Conservation (phyloP, 1,140 invertebrate species). For the Eubasilissa regina region DNA sequence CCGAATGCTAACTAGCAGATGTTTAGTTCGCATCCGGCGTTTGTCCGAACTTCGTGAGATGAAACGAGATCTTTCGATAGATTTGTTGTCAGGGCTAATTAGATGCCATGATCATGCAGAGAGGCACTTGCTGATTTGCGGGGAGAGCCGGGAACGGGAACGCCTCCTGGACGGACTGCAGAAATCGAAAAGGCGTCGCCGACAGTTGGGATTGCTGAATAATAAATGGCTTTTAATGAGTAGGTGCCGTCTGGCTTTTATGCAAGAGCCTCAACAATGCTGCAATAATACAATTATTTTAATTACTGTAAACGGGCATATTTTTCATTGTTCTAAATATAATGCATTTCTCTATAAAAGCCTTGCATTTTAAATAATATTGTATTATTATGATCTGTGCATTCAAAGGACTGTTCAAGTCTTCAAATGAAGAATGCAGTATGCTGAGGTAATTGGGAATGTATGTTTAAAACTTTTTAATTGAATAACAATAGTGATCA, state of each 20-base stretch:
- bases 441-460: too few species aligned
- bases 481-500: too few species aligned
- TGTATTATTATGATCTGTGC: too few species aligned
- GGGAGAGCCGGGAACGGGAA: not conserved
- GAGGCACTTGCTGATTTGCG: not conserved
- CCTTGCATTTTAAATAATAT: too few species aligned
- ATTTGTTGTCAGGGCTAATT: conserved; percentile 43
- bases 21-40: conserved; percentile 50
- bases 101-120: conserved; percentile 42
- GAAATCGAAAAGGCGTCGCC: not conserved
- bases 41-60: conserved; percentile 54
- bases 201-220: not conserved
- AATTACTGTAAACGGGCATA: too few species aligned
- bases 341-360: too few species aligned
- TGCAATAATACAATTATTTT: too few species aligned
- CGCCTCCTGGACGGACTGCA: not conserved
- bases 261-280: not conserved
- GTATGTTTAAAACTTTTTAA: too few species aligned
- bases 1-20: conserved; percentile 37
- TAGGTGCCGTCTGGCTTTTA: not conserved
- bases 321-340: too few species aligned
- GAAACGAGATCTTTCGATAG: conserved; percentile 51
- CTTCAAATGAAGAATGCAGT: too few species aligned
- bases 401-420: too few species aligned
- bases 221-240: conserved; percentile 22